phyloP scores from a whole-genome alignment of 1,140 invertebrate genomes.

The Gerris buenoi region DNA sequence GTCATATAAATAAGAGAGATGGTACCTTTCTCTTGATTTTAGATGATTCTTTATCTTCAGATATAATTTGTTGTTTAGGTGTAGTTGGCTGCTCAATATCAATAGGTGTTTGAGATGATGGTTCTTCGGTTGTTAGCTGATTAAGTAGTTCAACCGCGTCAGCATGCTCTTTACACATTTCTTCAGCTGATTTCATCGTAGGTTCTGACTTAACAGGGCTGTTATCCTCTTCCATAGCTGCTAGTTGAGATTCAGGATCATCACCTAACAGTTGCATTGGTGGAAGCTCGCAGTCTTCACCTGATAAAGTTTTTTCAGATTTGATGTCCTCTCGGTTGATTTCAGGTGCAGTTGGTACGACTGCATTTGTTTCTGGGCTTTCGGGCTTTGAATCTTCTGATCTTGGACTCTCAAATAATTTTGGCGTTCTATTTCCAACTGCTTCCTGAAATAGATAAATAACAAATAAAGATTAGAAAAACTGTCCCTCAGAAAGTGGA shows the following conservation, averaged over 20 bases:
- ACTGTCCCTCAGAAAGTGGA: no score
- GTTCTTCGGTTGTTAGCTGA: not conserved
- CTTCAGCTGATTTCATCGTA: not conserved
- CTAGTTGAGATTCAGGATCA: not conserved
- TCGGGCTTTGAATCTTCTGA: not conserved
- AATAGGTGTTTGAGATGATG: no score
- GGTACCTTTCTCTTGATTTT: slow-evolving; percentile 7
- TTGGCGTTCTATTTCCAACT: not conserved
- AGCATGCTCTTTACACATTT: not conserved
- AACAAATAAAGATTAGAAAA: not conserved
- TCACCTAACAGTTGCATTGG: not conserved
- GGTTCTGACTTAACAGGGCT: not conserved
- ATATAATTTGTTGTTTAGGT: no score
- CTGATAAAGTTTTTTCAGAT: no score
- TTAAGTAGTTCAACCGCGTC: not conserved
- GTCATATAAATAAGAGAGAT: no score
- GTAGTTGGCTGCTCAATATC: no score
- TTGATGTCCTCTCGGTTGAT: not conserved
- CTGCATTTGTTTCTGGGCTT: not conserved
- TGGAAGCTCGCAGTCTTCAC: not conserved
- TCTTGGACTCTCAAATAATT: not conserved
- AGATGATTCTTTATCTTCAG: not conserved
- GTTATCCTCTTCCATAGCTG: not conserved
- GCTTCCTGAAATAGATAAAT: not conserved
- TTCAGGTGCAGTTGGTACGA: not conserved